These are phyloP conservation scores for Epirrita christyi DNA, from an alignment of 2,888 invertebrate genomes.

Conservation along the genomic window DNA sequence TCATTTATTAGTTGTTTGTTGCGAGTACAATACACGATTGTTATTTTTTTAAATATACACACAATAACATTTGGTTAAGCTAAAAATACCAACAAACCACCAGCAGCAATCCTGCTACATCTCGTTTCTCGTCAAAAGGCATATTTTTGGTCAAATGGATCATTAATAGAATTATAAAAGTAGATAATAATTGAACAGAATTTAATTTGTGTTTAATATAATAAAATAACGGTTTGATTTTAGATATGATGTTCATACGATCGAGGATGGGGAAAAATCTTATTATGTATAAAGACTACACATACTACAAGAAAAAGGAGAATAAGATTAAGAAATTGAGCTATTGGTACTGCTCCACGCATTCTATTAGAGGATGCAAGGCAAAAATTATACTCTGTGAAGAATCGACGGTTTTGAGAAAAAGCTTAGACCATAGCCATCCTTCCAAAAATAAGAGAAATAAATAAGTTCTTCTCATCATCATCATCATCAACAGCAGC, in stretches of 20 bases:
- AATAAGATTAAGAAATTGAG: neutral
- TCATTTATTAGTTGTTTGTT: no score
- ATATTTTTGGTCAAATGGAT: no score
- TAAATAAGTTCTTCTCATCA: neutral
- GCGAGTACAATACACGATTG: no score
- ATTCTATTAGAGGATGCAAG: slow-evolving; percentile 29
- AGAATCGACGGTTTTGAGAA: neutral
- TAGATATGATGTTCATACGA: neutral
- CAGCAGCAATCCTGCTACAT: no score
- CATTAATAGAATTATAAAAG: no score
- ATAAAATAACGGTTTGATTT: neutral
- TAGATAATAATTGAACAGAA: no score
- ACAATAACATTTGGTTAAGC: no score
- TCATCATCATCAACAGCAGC: no score
- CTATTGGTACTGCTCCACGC: slow-evolving; percentile 37
- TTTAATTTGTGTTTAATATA: no score
- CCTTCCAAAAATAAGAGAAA: slow-evolving; percentile 4
- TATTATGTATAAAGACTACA: neutral
- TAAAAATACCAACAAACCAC: no score
- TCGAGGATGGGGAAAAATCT: neutral
- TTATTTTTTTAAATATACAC: no score
- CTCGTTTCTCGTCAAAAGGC: no score
- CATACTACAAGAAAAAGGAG: slow-evolving; percentile 1
- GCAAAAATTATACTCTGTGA: slow-evolving; percentile 20
- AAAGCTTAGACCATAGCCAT: slow-evolving; percentile 26